Evolutionary conservation across 1,140 invertebrate genomes (phyloP), one percentile per base, ranked within the genome.

Genomic region (Drosophila burlai): DNA sequence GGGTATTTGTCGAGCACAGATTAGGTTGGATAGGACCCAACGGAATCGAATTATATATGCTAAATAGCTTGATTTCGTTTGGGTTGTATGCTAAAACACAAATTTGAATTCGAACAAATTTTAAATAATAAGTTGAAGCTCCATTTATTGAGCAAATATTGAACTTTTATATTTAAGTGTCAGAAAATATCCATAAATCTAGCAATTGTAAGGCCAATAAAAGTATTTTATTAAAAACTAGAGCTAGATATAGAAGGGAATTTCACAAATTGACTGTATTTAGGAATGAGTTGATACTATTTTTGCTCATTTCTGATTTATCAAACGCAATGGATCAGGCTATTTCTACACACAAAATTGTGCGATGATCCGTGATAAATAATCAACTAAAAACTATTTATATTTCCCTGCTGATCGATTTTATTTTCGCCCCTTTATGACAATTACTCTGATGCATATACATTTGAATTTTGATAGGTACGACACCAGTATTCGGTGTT

Each of bases 1-100:
- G 80, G 50, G 58, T 61, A 64, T 82, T 55, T 43, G 55, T 13
- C 4, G 46, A 65, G 52, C 40, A 52, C 24, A 43, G 46, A 76
- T 76, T 59, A 24, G 16, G 42, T 34, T 13, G 42, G 16, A 8
- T 7, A 42, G 34, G 29, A 36, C 15, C 34, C 2, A 16, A 38
- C n/a, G 21, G 4, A 40, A 7, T 21, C 9, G 6, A 21, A 42
- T n/a, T 34, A 4, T 26, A 31, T 18, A n/a, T 31, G 54, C 54
- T 40, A n/a, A 60, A 26, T 34, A 26, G 21, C 55, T 65, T 59
- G 11, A 43, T 52, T 52, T 45, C 1, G 15, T 61, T 34, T 60
- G 1, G n/a, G 34, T 26, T 58, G 7, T 26, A 45, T 58, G 16
- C 36, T 13, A 15, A 26, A 24, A 16, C 3, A 24, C 9, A 26